phyloP scores from a whole-genome alignment of 2,113 vertebrate genomes.

The human (Homo sapiens) region GRCh38 chr3:79947501-79948000 shows the following conservation, averaged over 20 bases:
- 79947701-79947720: neutral
- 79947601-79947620: neutral
- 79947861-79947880: neutral
- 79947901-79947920: neutral
- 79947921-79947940: neutral
- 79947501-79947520: neutral
- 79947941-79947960: neutral
- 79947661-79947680: neutral
- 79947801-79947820: neutral
- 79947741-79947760: neutral
- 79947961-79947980: neutral
- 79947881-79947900: neutral
- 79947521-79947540: neutral
- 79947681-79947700: neutral
- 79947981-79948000: neutral
- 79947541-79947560: neutral
- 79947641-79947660: neutral
- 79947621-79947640: neutral
- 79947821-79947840: neutral
- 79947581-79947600: neutral
- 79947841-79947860: neutral
- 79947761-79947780: neutral
- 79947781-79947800: neutral
- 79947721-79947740: neutral
- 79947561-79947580: neutral